phyloP scores from a whole-genome alignment of 2,888 invertebrate species.

The Artemia sinica region DNA sequence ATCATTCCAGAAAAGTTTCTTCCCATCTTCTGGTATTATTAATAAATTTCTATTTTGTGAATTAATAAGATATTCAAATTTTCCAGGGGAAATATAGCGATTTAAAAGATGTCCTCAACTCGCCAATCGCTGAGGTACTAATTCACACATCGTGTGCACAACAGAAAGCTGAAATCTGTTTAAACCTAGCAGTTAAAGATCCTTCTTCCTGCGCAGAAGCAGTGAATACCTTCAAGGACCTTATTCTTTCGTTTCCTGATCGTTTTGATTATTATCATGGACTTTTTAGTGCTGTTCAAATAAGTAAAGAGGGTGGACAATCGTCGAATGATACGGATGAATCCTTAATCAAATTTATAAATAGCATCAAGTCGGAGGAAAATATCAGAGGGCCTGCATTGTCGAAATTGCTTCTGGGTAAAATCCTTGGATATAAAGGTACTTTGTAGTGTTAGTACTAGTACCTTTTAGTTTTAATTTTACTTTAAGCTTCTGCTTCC shows the following conservation, averaged over 20 bases:
- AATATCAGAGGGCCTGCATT: background rate
- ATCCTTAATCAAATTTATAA: background rate
- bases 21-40: too few relatives aligned
- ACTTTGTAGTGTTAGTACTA: background rate
- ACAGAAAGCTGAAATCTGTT: slow-evolving; percentile 53
- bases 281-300: background rate
- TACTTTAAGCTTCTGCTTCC: too few relatives aligned
- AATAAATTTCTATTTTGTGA: too few relatives aligned
- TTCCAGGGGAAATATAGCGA: slow-evolving; percentile 53
- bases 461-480: slow-evolving; percentile 26
- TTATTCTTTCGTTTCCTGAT: background rate
- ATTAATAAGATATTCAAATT: background rate
- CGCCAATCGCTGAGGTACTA: slow-evolving; percentile 49
- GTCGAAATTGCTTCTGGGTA: background rate
- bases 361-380: background rate
- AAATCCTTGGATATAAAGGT: slow-evolving; percentile 9
- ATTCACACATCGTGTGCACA: slow-evolving; percentile 35
- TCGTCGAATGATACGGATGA: background rate
- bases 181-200: slow-evolving; percentile 33
- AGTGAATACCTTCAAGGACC: background rate
- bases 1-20: too few relatives aligned
- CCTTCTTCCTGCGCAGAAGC: background rate
- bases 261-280: background rate
- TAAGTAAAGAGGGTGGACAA: slow-evolving; percentile 26
- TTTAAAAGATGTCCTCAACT: slow-evolving; percentile 59